phyloP scores from a whole-genome alignment of 2,888 invertebrate genomes.

The Invenusta paracnida region DNA sequence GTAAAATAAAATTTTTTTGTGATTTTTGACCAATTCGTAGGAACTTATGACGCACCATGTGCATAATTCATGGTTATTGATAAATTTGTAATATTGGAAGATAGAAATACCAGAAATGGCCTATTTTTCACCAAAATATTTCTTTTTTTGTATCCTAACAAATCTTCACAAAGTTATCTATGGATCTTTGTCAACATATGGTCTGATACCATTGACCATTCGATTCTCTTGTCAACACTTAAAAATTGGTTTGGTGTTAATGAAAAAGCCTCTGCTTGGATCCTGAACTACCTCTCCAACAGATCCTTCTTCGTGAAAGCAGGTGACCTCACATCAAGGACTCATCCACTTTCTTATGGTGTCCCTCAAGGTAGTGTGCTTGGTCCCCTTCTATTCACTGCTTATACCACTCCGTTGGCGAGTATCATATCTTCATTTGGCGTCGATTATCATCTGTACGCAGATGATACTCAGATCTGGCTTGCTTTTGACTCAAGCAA shows the following conservation, averaged over 20 bases:
- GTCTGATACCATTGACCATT: slow-evolving; percentile 17
- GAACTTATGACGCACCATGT: no score
- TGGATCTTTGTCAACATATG: no score
- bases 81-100: no score
- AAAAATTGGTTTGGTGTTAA: not conserved
- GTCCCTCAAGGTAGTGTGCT: not conserved
- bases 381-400: not conserved
- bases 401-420: not conserved
- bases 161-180: no score
- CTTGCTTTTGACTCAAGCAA: not conserved
- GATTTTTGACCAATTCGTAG: no score
- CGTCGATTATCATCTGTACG: not conserved
- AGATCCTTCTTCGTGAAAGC: not conserved
- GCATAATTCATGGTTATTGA: no score
- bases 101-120: no score
- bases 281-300: not conserved
- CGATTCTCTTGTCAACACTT: not conserved
- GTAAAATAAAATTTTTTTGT: no score
- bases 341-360: not conserved
- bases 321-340: not conserved
- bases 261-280: not conserved
- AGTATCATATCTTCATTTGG: not conserved
- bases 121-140: no score
- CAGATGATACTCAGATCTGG: not conserved
- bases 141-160: no score